Base-by-base conservation (phyloP, 2,113 vertebrate species). In the Anas platyrhynchos region DNA sequence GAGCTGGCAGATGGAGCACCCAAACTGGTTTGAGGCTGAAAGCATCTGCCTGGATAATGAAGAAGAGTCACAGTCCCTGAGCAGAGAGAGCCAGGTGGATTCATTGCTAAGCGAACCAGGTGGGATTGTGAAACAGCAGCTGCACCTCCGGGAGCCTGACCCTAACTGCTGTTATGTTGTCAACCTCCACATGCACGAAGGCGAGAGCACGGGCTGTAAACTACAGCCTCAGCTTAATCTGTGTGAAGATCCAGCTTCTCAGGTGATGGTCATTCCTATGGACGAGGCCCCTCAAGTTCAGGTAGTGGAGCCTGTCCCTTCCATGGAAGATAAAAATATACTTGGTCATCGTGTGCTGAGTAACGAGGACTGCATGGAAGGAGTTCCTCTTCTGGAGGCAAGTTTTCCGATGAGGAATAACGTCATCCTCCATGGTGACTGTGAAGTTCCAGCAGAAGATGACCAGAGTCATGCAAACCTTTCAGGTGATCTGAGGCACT, bases 1-100 rank as follows among this genome's bases (percentile, higher is more conserved):
- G 82, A 92, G 55, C 20, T 98, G 98, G 97, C 99, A 99, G 95
- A 10, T 43, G 3, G 97, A 98, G 38, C 96, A 98, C 56, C 98
- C 98, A 0, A 97, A 99, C 56, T 99, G 99, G 99, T 99, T 99
- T 88, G 98, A 99, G 87, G 97, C 65, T 5, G 98, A 99, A 96
- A 98, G 97, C 25, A 61, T 98, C 36, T 74, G 62, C 22, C 46
- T 38, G 5, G 97, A 97, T 5, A 98, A 97, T 17, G 98, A 98
- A 6, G 97, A 96, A 43, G 90, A 31, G 15, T n/a, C 91, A 63
- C 91, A 86, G 2, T 96, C 94, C 62, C 88, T 97, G 7, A 95
- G 78, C 9, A 97, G 86, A 56, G 97, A 95, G 38, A 90, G 93
- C 62, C 94, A 93, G 21, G 92, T 85, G 32, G 96, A 94, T 46